phyloP scores from a whole-genome alignment of 2,113 vertebrate genomes.

The Ondatra zibethicus region DNA sequence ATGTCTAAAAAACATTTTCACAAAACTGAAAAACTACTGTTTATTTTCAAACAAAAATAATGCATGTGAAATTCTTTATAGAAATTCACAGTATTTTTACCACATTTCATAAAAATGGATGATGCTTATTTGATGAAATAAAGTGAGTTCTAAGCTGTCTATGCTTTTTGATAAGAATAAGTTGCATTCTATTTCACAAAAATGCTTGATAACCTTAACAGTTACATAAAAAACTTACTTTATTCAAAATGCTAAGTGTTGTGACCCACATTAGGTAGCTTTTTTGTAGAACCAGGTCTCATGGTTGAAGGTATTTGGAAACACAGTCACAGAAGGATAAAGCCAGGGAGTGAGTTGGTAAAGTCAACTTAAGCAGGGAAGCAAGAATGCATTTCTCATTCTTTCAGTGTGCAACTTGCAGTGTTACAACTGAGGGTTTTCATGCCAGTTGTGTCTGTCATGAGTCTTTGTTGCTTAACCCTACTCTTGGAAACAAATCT shows the following conservation, averaged over 20 bases:
- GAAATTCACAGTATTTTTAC: not conserved
- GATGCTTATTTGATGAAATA: not conserved
- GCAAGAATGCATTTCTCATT: not conserved
- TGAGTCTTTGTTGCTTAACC: not conserved
- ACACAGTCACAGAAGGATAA: not conserved
- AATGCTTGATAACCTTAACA: not conserved
- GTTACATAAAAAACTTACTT: not conserved
- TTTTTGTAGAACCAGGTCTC: not conserved
- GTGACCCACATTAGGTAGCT: not conserved
- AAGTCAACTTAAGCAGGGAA: not conserved
- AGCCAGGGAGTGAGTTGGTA: not conserved
- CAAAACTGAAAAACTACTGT: conserved; percentile 6
- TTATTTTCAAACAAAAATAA: not conserved
- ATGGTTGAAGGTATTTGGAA: not conserved
- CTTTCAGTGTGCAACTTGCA: rapidly evolving
- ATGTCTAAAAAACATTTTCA: not conserved
- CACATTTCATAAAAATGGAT: not conserved
- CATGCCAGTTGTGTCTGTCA: rapidly evolving
- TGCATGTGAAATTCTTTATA: not conserved
- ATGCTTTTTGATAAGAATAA: not conserved
- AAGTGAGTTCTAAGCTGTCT: not conserved
- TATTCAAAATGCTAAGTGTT: not conserved
- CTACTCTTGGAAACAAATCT: not conserved
- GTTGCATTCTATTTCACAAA: not conserved
- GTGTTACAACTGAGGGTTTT: not conserved